Evolutionary conservation across 2,797 vertebrate genomes (phyloP), one percentile per base, ranked within the genome.

Genomic region (Enteromius paludinosus): DNA sequence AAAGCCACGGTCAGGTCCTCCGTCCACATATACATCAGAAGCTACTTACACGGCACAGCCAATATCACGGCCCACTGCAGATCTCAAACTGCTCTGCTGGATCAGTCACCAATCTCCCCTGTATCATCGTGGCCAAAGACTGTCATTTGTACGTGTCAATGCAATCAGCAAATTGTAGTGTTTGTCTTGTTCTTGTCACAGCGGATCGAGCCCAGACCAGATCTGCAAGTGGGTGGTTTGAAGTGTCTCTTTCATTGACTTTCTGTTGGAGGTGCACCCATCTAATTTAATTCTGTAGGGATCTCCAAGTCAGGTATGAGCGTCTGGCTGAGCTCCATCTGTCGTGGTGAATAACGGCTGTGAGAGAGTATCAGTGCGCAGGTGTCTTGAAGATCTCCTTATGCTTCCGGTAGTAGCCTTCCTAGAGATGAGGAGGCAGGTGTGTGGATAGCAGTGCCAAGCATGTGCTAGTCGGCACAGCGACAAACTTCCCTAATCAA

Each of bases 11-110:
- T 33, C 66, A 77, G 41, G 30, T 61, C 77, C 74, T 62, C 71
- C 61, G 49, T 75, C 59, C 61, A 78, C 72, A 49, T 43, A 81
- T 79, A 83, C 72, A 72, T 83, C 78, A 83, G 72, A 38, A 52
- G 56, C 75, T 84, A 84, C 75, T 86, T 82, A 82, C 64, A 82
- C 25, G 28, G 61, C 71, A 69, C 84, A 80, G 54, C 72, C 87
- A 86, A 85, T 83, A 75, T 85, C 85, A 85, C 64, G 74, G 77
- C 77, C 74, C 85, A 86, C 47, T 79, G 77, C 65, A 61, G 38
- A 81, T 75, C 83, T 65, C 30, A 65, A 70, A 82, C 68, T 68
- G 41, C 41, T 61, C 66, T 45, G 56, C 61, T 54, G 38, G 28
- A 73, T 81, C 77, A 65, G 68, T 73, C 73, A 17, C 72, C 43